Base-by-base conservation (phyloP, 2,797 vertebrate genomes). In the Vireo griseus region DNA sequence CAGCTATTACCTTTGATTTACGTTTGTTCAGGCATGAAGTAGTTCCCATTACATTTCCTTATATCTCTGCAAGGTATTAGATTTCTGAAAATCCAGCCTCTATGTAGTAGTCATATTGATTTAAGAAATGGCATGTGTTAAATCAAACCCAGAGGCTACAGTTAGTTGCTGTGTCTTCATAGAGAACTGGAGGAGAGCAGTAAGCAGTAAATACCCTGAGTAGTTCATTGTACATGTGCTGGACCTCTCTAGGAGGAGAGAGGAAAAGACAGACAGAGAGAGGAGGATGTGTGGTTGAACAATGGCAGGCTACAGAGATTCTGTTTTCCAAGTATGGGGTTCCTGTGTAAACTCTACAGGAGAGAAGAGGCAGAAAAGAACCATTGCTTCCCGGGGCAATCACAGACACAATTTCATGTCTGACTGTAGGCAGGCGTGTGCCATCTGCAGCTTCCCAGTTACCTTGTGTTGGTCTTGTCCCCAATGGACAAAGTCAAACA, bases 1-100 rank as follows among this genome's bases (percentile, higher is more conserved):
- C n/a, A 68, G 74, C 69, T 92, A 84, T 90, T 90, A 51, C 44
- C 44, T 86, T 87, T 95, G 92, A 91, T 94, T 92, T 95, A 94
- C 1, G 0, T 88, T 79, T 85, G 31, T 48, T 91, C 71, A 59
- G 44, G 91, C 40, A 33, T 48, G 63, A 85, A 82, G 71, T 35
- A 77, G 68, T 13, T 93, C 71, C 77, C 29, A 26, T 79, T 89
- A 74, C 52, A 73, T 92, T 92, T 94, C 52, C 59, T 95, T 76
- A 87, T 91, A 87, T 79, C 59, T 89, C 86, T 92, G 37, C 1
- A 1, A 94, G n/a, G 78, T 73, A 85, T 88, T 87, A 87, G 63
- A 81, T 82, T 93, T 95, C 84, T 85, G 87, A 87, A 94, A 94
- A 79, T 63, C 80, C 40, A 76, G 63, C 17, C 71, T 62, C 47